phyloP scores from a whole-genome alignment of 2,888 invertebrate species.

The Papilio elwesi region DNA sequence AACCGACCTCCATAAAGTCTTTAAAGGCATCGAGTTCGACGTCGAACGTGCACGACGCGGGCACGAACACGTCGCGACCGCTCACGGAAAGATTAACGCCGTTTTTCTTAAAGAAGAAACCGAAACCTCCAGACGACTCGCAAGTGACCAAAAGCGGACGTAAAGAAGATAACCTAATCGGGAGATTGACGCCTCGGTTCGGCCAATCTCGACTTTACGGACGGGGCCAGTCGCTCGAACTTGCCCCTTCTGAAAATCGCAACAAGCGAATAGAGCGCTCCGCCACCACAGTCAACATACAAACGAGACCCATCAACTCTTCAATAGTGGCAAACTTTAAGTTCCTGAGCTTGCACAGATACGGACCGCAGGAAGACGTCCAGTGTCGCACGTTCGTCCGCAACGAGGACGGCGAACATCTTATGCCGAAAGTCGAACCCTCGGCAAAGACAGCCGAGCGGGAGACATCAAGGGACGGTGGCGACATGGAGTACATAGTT shows the following conservation, averaged over 20 bases:
- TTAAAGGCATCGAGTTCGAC: conserved; percentile 77
- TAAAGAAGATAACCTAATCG: conserved; percentile 75
- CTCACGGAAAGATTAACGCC: conserved; percentile 76
- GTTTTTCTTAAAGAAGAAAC: conserved; percentile 77
- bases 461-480: conserved; percentile 41
- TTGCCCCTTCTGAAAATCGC: conserved; percentile 58
- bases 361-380: conserved; percentile 67
- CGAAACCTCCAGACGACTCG: conserved; percentile 65
- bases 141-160: conserved; percentile 53
- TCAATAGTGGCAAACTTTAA: conserved; percentile 75
- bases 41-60: conserved; percentile 76
- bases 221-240: conserved; percentile 76
- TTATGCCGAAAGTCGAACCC: conserved; percentile 24
- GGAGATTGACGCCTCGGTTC: conserved; percentile 76
- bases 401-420: conserved; percentile 46
- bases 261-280: conserved; percentile 73
- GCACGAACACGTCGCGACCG: conserved; percentile 64
- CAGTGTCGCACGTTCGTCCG: conserved; percentile 59
- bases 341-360: conserved; percentile 77
- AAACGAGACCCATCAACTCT: conserved; percentile 70
- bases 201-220: conserved; percentile 73
- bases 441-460: conserved; percentile 37
- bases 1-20: conserved; percentile 59
- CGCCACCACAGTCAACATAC: conserved; percentile 71
- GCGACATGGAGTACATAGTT: conserved; percentile 39